A percentile compares a stretch with the other conserved stretches of the same genome.
Conservation (phyloP, 2,113 vertebrate species). For the Elephas maximus region DNA sequence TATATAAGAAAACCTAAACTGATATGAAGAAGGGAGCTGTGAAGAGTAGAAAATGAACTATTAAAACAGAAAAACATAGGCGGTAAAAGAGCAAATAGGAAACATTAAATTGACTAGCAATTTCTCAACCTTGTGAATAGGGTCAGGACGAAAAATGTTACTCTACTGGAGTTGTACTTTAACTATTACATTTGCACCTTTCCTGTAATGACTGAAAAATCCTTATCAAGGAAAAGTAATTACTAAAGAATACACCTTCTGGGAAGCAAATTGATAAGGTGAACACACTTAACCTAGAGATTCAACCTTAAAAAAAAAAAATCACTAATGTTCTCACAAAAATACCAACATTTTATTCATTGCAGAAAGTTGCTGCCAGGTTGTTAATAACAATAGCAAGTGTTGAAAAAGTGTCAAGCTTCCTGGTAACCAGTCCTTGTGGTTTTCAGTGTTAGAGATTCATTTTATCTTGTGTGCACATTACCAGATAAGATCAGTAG, state of each 20-base stretch:
- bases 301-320: slow-evolving; percentile 51
- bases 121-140: slow-evolving; percentile 63
- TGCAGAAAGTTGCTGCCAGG: slow-evolving; percentile 61
- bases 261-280: slow-evolving; percentile 73
- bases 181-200: slow-evolving; percentile 66
- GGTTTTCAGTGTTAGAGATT: slow-evolving; percentile 43
- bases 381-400: slow-evolving; percentile 69
- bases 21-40: slow-evolving; percentile 25
- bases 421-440: slow-evolving; percentile 61
- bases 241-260: slow-evolving; percentile 74
- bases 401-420: slow-evolving; percentile 20
- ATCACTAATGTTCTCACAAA: slow-evolving; percentile 58
- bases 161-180: slow-evolving; percentile 48
- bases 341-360: slow-evolving; percentile 64
- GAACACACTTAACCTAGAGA: slow-evolving; percentile 76
- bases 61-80: slow-evolving; percentile 61
- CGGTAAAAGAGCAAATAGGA: slow-evolving; percentile 61
- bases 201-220: slow-evolving; percentile 73
- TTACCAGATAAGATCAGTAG: slow-evolving; percentile 70
- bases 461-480: slow-evolving; percentile 48
- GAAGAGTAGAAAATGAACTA: slow-evolving; percentile 59
- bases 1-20: slow-evolving; percentile 47
- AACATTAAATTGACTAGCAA: slow-evolving; percentile 56
- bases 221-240: slow-evolving; percentile 74
- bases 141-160: slow-evolving; percentile 76